These are phyloP conservation scores for Batillaria attramentaria DNA, from an alignment of 1,140 invertebrate genomes.

Conservation along the genomic window DNA sequence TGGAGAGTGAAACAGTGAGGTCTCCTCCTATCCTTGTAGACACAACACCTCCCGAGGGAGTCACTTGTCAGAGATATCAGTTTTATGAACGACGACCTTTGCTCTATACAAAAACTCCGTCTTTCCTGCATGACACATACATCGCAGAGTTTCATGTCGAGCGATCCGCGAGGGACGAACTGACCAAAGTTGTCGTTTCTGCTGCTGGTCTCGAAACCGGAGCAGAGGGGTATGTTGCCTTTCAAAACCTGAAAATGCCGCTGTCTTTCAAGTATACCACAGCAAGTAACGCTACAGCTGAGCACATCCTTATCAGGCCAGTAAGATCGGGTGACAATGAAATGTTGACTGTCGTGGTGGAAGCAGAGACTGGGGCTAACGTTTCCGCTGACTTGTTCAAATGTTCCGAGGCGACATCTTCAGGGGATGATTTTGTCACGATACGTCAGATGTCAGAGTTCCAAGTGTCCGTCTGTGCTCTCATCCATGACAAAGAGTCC, in stretches of 20 bases:
- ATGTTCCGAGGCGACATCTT: background rate
- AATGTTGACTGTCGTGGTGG: no score
- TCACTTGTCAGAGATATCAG: conserved; percentile 31
- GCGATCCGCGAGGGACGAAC: background rate
- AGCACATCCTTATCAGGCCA: no score
- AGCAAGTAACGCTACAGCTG: background rate
- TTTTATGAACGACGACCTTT: no score
- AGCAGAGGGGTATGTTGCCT: background rate
- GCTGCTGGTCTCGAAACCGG: background rate
- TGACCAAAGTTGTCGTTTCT: background rate
- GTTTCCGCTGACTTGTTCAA: background rate
- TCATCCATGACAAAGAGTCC: conserved; percentile 40
- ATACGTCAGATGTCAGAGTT: conserved; percentile 36
- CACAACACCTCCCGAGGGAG: conserved; percentile 38
- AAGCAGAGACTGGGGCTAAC: background rate
- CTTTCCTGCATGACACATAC: background rate
- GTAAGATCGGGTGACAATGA: no score
- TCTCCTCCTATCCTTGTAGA: conserved; percentile 43
- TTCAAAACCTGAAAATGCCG: background rate
- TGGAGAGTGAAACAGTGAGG: conserved; percentile 20
- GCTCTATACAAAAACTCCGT: background rate
- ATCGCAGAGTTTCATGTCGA: background rate
- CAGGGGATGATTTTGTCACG: background rate
- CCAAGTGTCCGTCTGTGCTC: conserved; percentile 29
- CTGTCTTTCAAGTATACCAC: background rate